Conservation (phyloP, 2,888 invertebrate genomes). For the Philaethria dido region DNA sequence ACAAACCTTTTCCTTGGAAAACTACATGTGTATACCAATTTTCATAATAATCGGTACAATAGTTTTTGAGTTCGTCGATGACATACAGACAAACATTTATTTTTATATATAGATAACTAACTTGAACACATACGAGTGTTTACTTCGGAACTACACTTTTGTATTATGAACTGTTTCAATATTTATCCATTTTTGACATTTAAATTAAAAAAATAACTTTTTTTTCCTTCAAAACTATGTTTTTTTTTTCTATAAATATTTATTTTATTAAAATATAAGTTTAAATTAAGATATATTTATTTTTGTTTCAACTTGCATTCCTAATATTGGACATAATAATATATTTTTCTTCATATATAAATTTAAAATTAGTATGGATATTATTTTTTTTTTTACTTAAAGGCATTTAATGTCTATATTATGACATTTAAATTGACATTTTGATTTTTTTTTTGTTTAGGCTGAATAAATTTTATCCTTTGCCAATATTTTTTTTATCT, state of each 20-base stretch:
- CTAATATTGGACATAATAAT: not conserved
- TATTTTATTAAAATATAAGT: not conserved
- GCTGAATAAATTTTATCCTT: too few relatives aligned
- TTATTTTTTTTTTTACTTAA: not conserved
- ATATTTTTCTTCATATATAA: not conserved
- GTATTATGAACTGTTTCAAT: not conserved
- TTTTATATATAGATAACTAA: too few relatives aligned
- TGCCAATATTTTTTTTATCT: too few relatives aligned
- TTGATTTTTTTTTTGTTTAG: too few relatives aligned
- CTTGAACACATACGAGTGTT: not conserved
- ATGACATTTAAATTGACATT: slow-evolving; percentile 7
- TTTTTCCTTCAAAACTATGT: too few relatives aligned
- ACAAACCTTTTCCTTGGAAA: too few relatives aligned
- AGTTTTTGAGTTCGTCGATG: too few relatives aligned
- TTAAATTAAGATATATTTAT: slow-evolving; percentile 5
- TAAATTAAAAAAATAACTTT: not conserved
- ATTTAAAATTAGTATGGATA: too few relatives aligned
- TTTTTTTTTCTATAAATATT: not conserved
- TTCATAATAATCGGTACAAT: too few relatives aligned
- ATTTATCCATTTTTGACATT: not conserved
- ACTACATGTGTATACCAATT: too few relatives aligned
- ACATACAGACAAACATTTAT: too few relatives aligned
- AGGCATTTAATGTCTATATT: slow-evolving; percentile 13
- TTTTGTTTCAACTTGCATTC: slow-evolving; percentile 6
- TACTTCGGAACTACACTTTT: not conserved